Evolutionary conservation across 2,113 vertebrate genomes (phyloP), one percentile per base, ranked within the genome.

Genomic region (Triplophysa tibetana): DNA sequence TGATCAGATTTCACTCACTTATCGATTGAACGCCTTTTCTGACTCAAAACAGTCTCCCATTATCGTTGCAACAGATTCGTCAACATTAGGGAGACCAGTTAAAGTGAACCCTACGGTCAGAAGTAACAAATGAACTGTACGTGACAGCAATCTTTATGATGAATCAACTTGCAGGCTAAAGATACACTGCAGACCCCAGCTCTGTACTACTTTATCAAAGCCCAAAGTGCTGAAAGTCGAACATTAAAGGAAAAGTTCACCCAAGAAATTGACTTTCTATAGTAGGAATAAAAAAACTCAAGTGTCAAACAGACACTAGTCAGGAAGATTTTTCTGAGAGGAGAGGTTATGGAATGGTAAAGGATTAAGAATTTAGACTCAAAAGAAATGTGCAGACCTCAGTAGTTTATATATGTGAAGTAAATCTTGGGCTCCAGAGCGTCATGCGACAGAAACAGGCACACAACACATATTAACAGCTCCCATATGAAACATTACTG

Each of bases 61-160:
- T 60, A 66, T 67, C 63, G 4, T 48, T 43, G 14, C 19, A 19
- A 56, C 70, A 61, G 64, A 81, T 68, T 75, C 33, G 67, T 81
- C 33, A 21, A 17, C 63, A 58, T 76, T 75, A 58, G 19, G 12
- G 33, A 70, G n/a, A 41, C 17, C 21, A 26, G 26, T 24, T 58
- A 23, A 63, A 19, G 26, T 16, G 19, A 38, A 16, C 45, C 7
- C 19, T 69, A 38, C 26, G 68, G 70, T 24, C 29, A 19, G 23
- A 16, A 17, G 50, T 43, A 45, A 29, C 60, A 81, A 24, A 48
- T 10, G 17, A 19, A 24, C 23, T 50, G 68, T 29, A 79, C 54
- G 29, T 48, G 54, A 68, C 12, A 26, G 6, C 38, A 61, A 16
- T 63, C 68, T 73, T 23, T 19, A 41, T 75, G 60, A 48, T 63